These are phyloP conservation scores for Epizoanthus stellaris DNA, from an alignment of 92 coral and sea anemone species.

Conservation along the genomic window DNA sequence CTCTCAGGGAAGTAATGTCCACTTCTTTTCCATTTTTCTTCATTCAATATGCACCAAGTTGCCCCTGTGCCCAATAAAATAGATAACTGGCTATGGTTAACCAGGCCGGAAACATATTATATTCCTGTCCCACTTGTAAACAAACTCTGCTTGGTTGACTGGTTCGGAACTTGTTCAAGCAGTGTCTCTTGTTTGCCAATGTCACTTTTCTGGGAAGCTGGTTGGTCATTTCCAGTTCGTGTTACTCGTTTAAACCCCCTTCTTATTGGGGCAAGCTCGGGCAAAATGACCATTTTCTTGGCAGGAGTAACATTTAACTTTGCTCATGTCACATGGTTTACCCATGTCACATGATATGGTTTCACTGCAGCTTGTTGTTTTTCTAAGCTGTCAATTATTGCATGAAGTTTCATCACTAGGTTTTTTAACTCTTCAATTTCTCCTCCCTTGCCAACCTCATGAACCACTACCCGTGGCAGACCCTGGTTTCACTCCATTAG, in stretches of 20 bases:
- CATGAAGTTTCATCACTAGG: too few species aligned
- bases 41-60: constrained; percentile 33
- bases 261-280: constrained; percentile 16
- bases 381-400: too few species aligned
- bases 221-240: constrained; percentile 48
- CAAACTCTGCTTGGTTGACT: neutral
- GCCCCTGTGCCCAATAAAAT: constrained; percentile 54
- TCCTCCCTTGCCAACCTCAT: too few species aligned
- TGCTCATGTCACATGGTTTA: neutral
- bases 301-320: constrained; percentile 1
- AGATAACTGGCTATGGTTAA: constrained; percentile 35
- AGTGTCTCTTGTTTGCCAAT: neutral
- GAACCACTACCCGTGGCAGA: too few species aligned
- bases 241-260: constrained; percentile 25
- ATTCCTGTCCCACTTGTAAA: constrained; percentile 30
- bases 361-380: too few species aligned
- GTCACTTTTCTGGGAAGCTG: constrained; percentile 33
- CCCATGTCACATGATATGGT: too few species aligned
- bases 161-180: neutral
- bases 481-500: too few species aligned
- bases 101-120: constrained; percentile 44
- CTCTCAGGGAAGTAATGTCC: constrained; percentile 18
- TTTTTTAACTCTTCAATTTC: too few species aligned
- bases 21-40: constrained; percentile 50
- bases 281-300: constrained; percentile 35